Conservation (phyloP, 2,888 invertebrate species). For the Ligdia adustata region DNA sequence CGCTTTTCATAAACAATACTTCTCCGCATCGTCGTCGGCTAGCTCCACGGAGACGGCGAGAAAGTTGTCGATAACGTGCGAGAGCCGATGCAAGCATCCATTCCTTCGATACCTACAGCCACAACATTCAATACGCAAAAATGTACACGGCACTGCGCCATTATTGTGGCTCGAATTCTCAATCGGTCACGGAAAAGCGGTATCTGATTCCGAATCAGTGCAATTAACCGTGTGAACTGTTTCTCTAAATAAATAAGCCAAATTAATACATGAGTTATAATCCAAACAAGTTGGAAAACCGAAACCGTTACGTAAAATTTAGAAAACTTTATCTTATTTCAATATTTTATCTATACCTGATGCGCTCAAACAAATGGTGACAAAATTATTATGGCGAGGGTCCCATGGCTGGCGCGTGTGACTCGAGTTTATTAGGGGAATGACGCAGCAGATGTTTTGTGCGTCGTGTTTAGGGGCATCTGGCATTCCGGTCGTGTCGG, state of each 20-base stretch:
- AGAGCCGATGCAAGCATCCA: constrained; percentile 54
- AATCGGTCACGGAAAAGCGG: constrained; percentile 51
- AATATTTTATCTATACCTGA: constrained; percentile 39
- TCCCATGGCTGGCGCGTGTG: constrained; percentile 30
- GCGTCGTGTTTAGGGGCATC: constrained; percentile 42
- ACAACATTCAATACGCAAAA: constrained; percentile 42
- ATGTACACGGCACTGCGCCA: constrained; percentile 37
- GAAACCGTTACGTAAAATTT: constrained; percentile 33
- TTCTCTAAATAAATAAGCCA: constrained; percentile 37
- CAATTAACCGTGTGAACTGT: constrained; percentile 51
- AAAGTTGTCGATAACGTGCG: constrained; percentile 75
- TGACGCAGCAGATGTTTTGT: constrained; percentile 59
- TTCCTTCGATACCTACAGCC: constrained; percentile 44
- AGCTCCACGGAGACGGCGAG: constrained; percentile 62
- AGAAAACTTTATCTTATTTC: constrained; percentile 34
- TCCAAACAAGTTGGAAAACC: constrained; percentile 35
- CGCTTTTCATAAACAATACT: constrained; percentile 83
- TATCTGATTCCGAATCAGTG: constrained; percentile 45
- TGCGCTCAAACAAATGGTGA: constrained; percentile 51
- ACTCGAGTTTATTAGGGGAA: constrained; percentile 46
- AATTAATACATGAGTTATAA: constrained; percentile 31
- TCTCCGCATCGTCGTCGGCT: constrained; percentile 61
- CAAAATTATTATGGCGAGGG: constrained; percentile 51
- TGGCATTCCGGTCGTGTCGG: constrained; percentile 42
- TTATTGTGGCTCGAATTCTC: constrained; percentile 43